Conservation (phyloP, 1,140 invertebrate genomes). For the Papilio aristodemus region DNA sequence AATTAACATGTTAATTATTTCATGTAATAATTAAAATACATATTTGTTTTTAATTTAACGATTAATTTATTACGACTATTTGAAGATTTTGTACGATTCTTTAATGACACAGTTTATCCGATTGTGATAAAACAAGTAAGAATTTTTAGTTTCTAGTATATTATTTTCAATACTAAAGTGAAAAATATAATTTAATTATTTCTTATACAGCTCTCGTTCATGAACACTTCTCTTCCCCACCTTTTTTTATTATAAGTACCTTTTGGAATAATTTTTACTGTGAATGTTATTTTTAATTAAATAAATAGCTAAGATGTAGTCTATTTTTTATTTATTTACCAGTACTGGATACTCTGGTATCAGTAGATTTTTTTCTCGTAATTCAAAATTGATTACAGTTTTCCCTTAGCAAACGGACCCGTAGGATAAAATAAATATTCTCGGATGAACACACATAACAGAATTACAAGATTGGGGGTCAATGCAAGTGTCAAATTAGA, state of each 20-base stretch:
- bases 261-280: slow-evolving; percentile 24
- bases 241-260: slow-evolving; percentile 26
- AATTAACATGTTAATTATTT: neutral
- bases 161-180: too few species aligned
- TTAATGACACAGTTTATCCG: too few species aligned
- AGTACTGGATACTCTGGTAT: neutral
- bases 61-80: neutral
- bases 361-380: too few species aligned
- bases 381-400: too few species aligned
- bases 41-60: too few species aligned
- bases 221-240: slow-evolving; percentile 36
- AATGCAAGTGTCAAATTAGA: slow-evolving; percentile 62
- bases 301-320: slow-evolving; percentile 1
- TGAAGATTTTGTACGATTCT: too few species aligned
- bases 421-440: neutral
- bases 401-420: too few species aligned
- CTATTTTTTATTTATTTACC: neutral
- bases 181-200: slow-evolving; percentile 10
- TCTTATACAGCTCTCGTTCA: slow-evolving; percentile 20
- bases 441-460: slow-evolving; percentile 26
- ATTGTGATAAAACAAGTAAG: neutral
- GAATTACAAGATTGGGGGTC: slow-evolving; percentile 50
- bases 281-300: slow-evolving; percentile 18
- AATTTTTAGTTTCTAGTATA: neutral
- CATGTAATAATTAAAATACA: neutral